A percentile compares a stretch with the other conserved stretches of the same genome.
Conservation (phyloP, 2,888 invertebrate genomes). For the Drosophila setosimentum region DNA sequence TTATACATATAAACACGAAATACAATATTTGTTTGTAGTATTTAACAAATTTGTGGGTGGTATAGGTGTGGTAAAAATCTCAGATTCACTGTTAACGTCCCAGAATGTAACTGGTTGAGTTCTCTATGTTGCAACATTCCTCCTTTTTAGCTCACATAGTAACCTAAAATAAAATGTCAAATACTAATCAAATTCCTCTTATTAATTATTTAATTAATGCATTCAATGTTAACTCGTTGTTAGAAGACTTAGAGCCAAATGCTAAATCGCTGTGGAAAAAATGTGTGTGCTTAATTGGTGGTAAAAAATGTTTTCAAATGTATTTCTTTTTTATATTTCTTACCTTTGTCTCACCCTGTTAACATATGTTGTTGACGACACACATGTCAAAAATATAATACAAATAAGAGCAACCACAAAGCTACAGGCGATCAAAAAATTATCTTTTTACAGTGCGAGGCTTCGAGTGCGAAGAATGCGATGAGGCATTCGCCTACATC, state of each 20-base stretch:
- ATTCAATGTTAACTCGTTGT: constrained; percentile 14
- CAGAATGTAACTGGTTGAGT: neutral
- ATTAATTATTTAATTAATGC: neutral
- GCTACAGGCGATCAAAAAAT: constrained; percentile 49
- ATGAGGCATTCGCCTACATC: constrained; percentile 61
- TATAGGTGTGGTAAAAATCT: neutral
- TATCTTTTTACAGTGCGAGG: constrained; percentile 72
- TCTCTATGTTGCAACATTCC: neutral
- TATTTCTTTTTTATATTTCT: neutral
- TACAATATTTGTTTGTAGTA: neutral
- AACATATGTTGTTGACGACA: neutral
- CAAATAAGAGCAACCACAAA: constrained; percentile 5
- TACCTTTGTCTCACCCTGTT: constrained; percentile 4
- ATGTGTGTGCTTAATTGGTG: neutral
- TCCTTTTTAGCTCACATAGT: neutral
- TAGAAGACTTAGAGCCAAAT: neutral
- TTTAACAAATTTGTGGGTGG: neutral
- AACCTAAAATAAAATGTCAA: neutral
- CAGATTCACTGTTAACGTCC: neutral
- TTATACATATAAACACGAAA: neutral
- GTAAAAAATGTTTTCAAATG: constrained; percentile 9
- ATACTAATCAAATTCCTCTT: neutral
- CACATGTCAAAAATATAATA: constrained; percentile 5
- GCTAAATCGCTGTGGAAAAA: constrained; percentile 2
- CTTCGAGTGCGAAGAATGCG: constrained; percentile 75